A percentile compares a stretch with the other conserved stretches of the same genome.
phyloP scores from a whole-genome alignment of 2,113 vertebrate genomes.

The Murina feae region DNA sequence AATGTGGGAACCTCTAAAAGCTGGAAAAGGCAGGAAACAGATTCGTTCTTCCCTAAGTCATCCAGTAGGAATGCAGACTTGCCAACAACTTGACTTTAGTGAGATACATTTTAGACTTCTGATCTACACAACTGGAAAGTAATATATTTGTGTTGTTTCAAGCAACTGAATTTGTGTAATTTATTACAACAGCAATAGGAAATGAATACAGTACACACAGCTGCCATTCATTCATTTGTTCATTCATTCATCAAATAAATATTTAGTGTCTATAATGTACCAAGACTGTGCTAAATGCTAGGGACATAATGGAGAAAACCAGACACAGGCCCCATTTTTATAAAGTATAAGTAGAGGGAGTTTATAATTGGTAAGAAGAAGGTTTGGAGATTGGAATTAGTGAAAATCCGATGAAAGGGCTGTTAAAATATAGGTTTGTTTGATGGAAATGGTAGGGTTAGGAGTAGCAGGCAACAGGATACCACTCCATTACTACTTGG shows the following conservation, averaged over 20 bases:
- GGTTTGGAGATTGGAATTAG: neutral
- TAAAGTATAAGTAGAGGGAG: neutral
- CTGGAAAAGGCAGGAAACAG: slow-evolving; percentile 1
- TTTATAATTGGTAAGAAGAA: slow-evolving; percentile 5
- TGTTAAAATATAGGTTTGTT: slow-evolving; percentile 44
- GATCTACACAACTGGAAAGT: neutral
- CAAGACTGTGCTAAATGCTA: slow-evolving; percentile 9
- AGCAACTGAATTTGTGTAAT: slow-evolving; percentile 4
- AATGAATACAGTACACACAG: neutral
- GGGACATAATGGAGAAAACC: neutral
- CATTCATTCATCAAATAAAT: slow-evolving; percentile 33
- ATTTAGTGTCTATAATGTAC: neutral
- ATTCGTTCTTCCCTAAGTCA: neutral
- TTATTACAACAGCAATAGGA: neutral
- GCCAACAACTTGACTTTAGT: neutral
- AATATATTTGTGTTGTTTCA: slow-evolving; percentile 24
- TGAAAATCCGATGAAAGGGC: slow-evolving; percentile 27
- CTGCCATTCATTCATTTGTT: slow-evolving; percentile 6
- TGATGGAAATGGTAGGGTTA: slow-evolving; percentile 11
- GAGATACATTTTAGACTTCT: neutral
- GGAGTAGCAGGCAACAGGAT: neutral
- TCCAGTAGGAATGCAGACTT: neutral
- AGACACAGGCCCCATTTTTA: neutral
- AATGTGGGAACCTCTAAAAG: neutral
- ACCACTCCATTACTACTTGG: neutral